Conservation (phyloP, 2,888 invertebrate species). For the Zelleria hepariella region DNA sequence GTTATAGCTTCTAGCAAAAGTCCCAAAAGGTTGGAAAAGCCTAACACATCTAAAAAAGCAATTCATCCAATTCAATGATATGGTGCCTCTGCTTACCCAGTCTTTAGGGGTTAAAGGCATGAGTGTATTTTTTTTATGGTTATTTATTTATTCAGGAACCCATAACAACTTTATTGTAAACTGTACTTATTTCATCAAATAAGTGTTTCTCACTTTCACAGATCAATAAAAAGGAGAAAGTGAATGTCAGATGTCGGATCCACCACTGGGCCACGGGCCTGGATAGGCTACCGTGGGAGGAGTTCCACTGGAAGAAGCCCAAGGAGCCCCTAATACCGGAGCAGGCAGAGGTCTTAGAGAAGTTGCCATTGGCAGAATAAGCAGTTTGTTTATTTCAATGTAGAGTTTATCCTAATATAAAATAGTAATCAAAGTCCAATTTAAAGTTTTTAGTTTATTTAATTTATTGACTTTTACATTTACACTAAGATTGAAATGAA, state of each 20-base stretch:
- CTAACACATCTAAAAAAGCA: too few species aligned
- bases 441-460: not conserved
- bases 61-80: too few species aligned
- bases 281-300: conserved; percentile 68
- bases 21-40: too few species aligned
- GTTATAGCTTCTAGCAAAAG: too few species aligned
- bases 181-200: too few species aligned
- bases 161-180: too few species aligned
- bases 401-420: not conserved
- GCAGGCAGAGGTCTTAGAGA: conserved; percentile 49
- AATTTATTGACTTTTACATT: not conserved
- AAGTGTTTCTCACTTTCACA: conserved; percentile 40
- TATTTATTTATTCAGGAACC: too few species aligned
- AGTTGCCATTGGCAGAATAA: conserved; percentile 26
- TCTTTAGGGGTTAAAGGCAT: too few species aligned
- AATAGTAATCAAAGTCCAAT: not conserved
- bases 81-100: too few species aligned
- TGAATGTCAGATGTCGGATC: conserved; percentile 81
- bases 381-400: not conserved
- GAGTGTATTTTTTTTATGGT: too few species aligned
- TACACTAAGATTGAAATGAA: too few species aligned
- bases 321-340: conserved; percentile 72
- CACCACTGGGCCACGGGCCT: conserved; percentile 82
- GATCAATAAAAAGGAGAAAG: conserved; percentile 82
- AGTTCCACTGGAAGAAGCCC: conserved; percentile 69